Evolutionary conservation across 2,888 invertebrate species (phyloP).

Genomic region (Teleogryllus oceanicus): DNA sequence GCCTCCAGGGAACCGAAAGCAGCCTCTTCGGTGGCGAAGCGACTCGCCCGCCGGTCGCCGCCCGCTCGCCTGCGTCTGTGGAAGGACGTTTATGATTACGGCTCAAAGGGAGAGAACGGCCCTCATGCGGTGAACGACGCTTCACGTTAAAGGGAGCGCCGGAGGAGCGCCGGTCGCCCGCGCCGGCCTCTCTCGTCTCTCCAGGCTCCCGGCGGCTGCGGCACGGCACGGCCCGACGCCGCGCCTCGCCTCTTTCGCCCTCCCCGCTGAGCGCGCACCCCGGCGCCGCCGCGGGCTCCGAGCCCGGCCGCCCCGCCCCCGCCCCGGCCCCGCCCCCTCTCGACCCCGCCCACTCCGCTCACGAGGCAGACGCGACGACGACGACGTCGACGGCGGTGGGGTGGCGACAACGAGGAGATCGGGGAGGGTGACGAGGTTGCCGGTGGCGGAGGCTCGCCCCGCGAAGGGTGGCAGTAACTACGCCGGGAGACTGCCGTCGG

Average conservation of each 20-base stretch:
- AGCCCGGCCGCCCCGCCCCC: neutral
- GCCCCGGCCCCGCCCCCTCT: neutral
- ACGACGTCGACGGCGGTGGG: too few relatives aligned
- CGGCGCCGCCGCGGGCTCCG: too few relatives aligned
- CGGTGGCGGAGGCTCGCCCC: too few relatives aligned
- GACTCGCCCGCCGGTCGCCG: neutral
- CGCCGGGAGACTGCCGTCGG: too few relatives aligned
- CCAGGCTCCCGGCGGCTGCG: neutral
- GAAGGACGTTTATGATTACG: slow-evolving; percentile 18
- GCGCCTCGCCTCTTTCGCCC: neutral
- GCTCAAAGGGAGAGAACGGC: neutral
- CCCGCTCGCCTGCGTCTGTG: neutral
- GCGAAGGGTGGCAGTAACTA: too few relatives aligned
- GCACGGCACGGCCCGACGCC: neutral
- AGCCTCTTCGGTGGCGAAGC: too few relatives aligned
- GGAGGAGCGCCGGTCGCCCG: neutral
- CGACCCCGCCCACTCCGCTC: too few relatives aligned
- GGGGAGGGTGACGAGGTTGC: too few relatives aligned
- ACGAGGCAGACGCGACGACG: too few relatives aligned
- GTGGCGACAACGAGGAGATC: too few relatives aligned
- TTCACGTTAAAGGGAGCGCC: neutral
- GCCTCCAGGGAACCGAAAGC: too few relatives aligned
- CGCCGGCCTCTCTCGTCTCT: neutral
- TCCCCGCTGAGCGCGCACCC: too few relatives aligned
- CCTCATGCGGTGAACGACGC: slow-evolving; percentile 1